These are phyloP conservation scores for Brachyistius frenatus DNA, from an alignment of 2,113 vertebrate genomes.

Conservation along the genomic window DNA sequence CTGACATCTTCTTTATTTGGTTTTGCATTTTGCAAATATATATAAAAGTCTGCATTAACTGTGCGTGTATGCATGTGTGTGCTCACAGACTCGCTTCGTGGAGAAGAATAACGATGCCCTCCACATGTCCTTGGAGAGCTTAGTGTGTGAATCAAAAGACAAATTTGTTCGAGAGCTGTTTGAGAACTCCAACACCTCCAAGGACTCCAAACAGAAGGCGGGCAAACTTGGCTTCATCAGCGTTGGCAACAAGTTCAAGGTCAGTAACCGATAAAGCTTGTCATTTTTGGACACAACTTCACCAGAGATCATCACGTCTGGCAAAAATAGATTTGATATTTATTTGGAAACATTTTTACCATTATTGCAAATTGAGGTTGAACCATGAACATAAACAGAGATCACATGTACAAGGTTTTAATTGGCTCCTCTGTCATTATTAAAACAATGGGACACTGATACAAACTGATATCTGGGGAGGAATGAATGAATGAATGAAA, in stretches of 20 bases:
- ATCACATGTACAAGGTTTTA: too few relatives aligned
- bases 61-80: conserved; percentile 5
- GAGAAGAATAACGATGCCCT: conserved; percentile 99
- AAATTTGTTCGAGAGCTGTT: conserved; percentile 95
- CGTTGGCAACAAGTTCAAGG: conserved; percentile 99
- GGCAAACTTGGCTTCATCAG: conserved; percentile 99
- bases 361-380: too few relatives aligned
- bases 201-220: conserved; percentile 96
- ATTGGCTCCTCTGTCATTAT: too few relatives aligned
- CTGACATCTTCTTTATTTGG: too few relatives aligned
- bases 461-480: too few relatives aligned
- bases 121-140: conserved; percentile 97
- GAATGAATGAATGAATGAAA: too few relatives aligned
- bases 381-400: too few relatives aligned
- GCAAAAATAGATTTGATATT: too few relatives aligned
- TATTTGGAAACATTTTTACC: too few relatives aligned
- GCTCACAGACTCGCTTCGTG: conserved; percentile 93
- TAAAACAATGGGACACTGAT: too few relatives aligned
- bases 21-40: too few relatives aligned
- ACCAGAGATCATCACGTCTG: too few relatives aligned
- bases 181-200: conserved; percentile 92
- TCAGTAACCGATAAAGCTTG: conserved; percentile 69
- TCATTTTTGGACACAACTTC: neutral
- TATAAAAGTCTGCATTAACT: neutral
- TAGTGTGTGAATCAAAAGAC: conserved; percentile 97